Base-by-base conservation (phyloP, 2,888 invertebrate species). In the Baronia brevicornis region DNA sequence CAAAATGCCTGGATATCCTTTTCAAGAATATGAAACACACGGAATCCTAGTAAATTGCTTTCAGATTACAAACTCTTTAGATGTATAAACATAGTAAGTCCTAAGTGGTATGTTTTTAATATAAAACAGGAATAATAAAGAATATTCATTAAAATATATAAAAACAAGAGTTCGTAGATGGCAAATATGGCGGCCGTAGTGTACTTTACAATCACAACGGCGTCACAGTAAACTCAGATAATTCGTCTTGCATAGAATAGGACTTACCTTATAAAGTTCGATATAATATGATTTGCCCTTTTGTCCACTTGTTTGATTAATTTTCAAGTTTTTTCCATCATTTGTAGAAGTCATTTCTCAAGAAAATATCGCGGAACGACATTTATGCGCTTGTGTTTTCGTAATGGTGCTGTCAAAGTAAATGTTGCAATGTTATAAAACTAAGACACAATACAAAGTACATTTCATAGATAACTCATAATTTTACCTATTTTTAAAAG, bases 311-410 rank as follows among this genome's bases (percentile, higher is more conserved):
- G 68, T 68, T 70, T 66, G 69, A 70, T 67, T 67, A 84, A 66
- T 82, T 77, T 80, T 84, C 73, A 84, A 79, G 61, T 84, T 79
- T 79, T 79, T 80, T 68, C 72, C 80, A 73, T 84, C 82, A 80
- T 82, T 82, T 80, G 78, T 78, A 72, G 84, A 84, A 84, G 80
- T 84, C 84, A 85, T 85, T 84, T 84, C 84, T 84, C 75, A 84
- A 54, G 73, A 80, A 84, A 84, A 82, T 79, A 80, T 79, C 71
- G 74, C 77, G 79, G 80, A 73, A 78, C 78, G 84, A 84, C 85
- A 84, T 84, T 79, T 82, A 80, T 73, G 73, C 74, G 84, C 84
- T 84, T 82, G 84, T 84, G 82, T 85, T 84, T 84, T 82, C 78
- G 61, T 62, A 69, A 72, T 69, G 68, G 66, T 70, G 69, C 78